Evolutionary conservation across 2,113 vertebrate genomes (phyloP).

Genomic region (Athene cunicularia): DNA sequence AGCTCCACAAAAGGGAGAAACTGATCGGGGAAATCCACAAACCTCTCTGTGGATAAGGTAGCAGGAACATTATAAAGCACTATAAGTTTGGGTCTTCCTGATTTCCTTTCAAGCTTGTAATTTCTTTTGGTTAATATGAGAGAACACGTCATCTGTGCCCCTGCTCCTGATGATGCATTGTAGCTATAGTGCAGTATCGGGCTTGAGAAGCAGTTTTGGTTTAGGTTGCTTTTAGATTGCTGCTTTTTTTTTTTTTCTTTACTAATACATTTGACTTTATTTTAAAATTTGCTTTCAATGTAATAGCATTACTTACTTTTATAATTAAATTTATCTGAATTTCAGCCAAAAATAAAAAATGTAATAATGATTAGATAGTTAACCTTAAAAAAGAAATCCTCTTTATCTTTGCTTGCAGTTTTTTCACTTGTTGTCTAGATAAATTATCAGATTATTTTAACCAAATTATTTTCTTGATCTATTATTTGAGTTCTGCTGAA

Average conservation of each 20-base stretch:
- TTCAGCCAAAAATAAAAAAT: constrained; percentile 72
- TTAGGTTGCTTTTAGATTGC: background rate
- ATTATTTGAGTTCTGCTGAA: constrained; percentile 62
- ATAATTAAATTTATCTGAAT: constrained; percentile 74
- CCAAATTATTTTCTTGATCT: constrained; percentile 71
- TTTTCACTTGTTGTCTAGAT: constrained; percentile 71
- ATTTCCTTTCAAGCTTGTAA: background rate
- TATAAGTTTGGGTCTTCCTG: background rate
- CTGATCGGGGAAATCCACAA: background rate
- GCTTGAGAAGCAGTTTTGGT: background rate
- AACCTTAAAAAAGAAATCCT: constrained; percentile 28
- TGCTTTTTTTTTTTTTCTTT: constrained; percentile 28
- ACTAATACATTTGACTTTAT: constrained; percentile 34
- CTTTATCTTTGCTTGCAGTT: constrained; percentile 62
- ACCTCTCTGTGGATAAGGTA: background rate
- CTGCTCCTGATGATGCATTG: background rate
- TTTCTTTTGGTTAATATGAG: background rate
- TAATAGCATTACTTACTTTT: constrained; percentile 38
- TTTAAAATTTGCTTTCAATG: constrained; percentile 53
- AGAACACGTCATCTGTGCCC: background rate
- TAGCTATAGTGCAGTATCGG: background rate
- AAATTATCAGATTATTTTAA: constrained; percentile 69
- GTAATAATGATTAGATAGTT: constrained; percentile 52
- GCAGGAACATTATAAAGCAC: background rate
- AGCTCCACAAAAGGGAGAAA: background rate